Evolutionary conservation across 2,797 vertebrate species (phyloP), one percentile per base, ranked within the genome.

Genomic region (Lithobates pipiens): DNA sequence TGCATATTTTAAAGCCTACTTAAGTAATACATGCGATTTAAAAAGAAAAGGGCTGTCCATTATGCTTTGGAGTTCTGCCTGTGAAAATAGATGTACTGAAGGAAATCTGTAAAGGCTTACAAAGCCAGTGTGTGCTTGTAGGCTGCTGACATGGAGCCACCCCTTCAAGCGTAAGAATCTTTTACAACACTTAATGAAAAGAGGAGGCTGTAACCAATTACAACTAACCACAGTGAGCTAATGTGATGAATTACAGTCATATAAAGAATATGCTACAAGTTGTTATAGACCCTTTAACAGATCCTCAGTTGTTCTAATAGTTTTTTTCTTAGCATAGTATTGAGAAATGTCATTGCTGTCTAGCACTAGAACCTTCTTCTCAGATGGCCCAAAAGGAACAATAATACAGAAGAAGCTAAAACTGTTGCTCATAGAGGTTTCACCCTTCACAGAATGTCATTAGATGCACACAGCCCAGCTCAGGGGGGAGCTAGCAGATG

Each of bases 181-280:
- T n/a, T 42, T 36, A 18, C 25, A 65, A 77, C n/a, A 18, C 57
- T 1, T 25, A 18, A 46, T 65, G 50, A 74, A 74, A 70, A 81
- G 68, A 25, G 34, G 80, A 67, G 27, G 54, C 42, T 75, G 80
- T 44, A 46, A 44, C n/a, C 15, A 32, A 18, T 76, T 72, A 32
- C 57, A 36, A 67, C 50, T 67, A 13, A 34, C 18, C 57, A 27
- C 70, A 13, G 25, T 65, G 44, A 34, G 21, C 46, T 75, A 21
- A 83, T 57, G 63, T 76, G 42, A 76, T 76, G 34, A 73, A 76
- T 83, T 83, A 34, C 39, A 77, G 74, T 39, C 21, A 29, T 83
- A 76, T 57, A 85, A 74, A 50, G 36, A 21, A 80, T 67, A 18
- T 54, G 29, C 42, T 11, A 36, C 46, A 39, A 65, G 15, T 74